Evolutionary conservation across 2,113 vertebrate genomes (phyloP), one percentile per base, ranked within the genome.

Genomic region (Petroica traversi): DNA sequence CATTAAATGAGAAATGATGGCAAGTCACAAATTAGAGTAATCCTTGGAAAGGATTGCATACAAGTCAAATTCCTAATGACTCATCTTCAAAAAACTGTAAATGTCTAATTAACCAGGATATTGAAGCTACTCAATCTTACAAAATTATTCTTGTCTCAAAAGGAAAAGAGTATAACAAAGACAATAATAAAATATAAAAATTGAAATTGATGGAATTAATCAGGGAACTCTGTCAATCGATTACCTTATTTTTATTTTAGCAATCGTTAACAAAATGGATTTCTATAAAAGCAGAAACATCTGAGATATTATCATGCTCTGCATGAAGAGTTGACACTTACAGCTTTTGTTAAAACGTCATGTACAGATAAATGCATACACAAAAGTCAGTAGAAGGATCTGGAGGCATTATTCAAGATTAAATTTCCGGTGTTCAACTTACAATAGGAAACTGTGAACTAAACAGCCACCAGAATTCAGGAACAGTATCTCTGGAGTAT

Each of bases 41-140:
- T 73, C 91, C 33, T 58, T 83, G 49, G 38, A 82, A 88, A 93
- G 22, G 31, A 72, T 2, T 83, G 62, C 11, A 73, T 54, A 19
- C 29, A 48, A 93, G 62, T 76, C 40, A 96, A 93, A 95, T 73
- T 96, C 33, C 66, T 73, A 86, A 89, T 91, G 34, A 96, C 29
- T 92, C 77, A n/a, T 89, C 38, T 73, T 67, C 19, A 61, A 89
- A 92, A 80, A 63, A 16, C 19, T 43, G 43, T 38, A 51, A 59
- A 22, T 36, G 20, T 69, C 34, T 67, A 52, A 92, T 93, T 91
- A 93, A 92, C 45, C 26, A 88, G 43, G 89, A 69, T 79, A 88
- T 48, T 72, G 68, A 91, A 76, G 43, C 13, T 64, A 67, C 9
- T 71, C 36, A 82, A 20, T 62, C 72, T 95, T 81, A 90, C 46